Percentiles rank a stretch among this genome's conserved stretches.
Conservation (phyloP, 1,140 invertebrate genomes). For the Pseudobourletiella spinata region DNA sequence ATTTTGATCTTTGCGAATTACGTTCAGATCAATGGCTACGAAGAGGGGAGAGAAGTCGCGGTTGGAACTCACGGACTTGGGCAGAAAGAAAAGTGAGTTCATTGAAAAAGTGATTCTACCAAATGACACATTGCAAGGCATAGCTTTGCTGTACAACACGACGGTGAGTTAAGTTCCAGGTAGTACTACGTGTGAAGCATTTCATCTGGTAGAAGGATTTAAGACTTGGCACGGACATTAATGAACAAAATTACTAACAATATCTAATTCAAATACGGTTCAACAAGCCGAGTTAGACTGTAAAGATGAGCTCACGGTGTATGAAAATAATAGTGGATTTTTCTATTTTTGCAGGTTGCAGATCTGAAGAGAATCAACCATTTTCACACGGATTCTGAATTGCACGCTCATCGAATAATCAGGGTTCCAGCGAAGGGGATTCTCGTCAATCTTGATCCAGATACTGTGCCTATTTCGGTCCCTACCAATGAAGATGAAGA, state of each 20-base stretch:
- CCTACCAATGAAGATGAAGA: slow-evolving; percentile 4
- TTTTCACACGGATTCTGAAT: slow-evolving; percentile 23
- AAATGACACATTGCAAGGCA: slow-evolving; percentile 32
- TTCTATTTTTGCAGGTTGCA: slow-evolving; percentile 26
- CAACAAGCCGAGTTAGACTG: too few species aligned
- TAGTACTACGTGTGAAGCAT: too few species aligned
- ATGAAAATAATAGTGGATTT: too few species aligned
- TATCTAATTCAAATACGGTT: too few species aligned
- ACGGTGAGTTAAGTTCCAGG: slow-evolving; percentile 22
- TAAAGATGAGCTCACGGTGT: too few species aligned
- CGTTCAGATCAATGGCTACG: slow-evolving; percentile 25
- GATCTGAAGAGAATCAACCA: slow-evolving; percentile 33
- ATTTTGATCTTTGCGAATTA: too few species aligned
- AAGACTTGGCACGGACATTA: too few species aligned
- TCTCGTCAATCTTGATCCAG: slow-evolving; percentile 28
- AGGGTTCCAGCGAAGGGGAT: slow-evolving; percentile 35
- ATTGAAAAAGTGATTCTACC: slow-evolving; percentile 26
- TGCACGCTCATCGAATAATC: slow-evolving; percentile 28
- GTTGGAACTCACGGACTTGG: slow-evolving; percentile 13
- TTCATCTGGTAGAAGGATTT: too few species aligned
- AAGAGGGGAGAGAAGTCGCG: slow-evolving; percentile 27
- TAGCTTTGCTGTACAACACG: slow-evolving; percentile 33
- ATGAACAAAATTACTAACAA: too few species aligned
- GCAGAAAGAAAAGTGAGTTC: slow-evolving; percentile 16
- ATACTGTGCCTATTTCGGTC: not conserved